These are phyloP conservation scores for Diuraphis noxia DNA, from an alignment of 1,140 invertebrate genomes.

Conservation along the genomic window DNA sequence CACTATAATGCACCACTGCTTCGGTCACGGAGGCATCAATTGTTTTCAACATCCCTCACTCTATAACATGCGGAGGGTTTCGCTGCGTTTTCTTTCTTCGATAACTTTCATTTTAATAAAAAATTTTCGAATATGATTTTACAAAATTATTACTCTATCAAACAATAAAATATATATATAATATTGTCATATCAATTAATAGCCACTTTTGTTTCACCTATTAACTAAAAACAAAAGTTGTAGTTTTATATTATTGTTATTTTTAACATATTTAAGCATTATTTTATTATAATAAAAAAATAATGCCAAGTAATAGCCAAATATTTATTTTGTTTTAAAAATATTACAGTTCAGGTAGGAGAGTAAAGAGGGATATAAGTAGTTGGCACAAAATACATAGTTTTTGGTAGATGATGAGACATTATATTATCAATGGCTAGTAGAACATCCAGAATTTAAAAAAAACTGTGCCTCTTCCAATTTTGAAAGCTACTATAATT, in stretches of 20 bases:
- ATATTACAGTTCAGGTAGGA: too few species aligned
- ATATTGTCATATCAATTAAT: not conserved
- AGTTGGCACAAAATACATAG: too few species aligned
- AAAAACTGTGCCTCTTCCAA: too few species aligned
- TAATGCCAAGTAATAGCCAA: too few species aligned
- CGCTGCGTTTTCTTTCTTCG: not conserved
- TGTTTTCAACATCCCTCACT: constrained; percentile 5
- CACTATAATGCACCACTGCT: not conserved
- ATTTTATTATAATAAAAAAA: too few species aligned
- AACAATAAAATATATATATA: too few species aligned
- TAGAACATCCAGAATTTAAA: too few species aligned
- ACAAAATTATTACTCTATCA: not conserved
- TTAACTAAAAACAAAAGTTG: not conserved
- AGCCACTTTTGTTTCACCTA: not conserved
- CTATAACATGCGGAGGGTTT: not conserved
- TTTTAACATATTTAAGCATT: not conserved
- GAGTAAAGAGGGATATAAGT: too few species aligned
- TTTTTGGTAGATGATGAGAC: too few species aligned
- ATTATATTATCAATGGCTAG: too few species aligned
- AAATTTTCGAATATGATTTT: not conserved
- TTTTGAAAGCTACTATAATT: too few species aligned
- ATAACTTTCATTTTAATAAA: not conserved
- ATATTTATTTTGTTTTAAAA: too few species aligned
- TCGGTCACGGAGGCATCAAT: not conserved
- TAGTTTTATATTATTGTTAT: not conserved